Evolutionary conservation across 2,797 vertebrate genomes (phyloP).

Genomic region (Potorous gilbertii): DNA sequence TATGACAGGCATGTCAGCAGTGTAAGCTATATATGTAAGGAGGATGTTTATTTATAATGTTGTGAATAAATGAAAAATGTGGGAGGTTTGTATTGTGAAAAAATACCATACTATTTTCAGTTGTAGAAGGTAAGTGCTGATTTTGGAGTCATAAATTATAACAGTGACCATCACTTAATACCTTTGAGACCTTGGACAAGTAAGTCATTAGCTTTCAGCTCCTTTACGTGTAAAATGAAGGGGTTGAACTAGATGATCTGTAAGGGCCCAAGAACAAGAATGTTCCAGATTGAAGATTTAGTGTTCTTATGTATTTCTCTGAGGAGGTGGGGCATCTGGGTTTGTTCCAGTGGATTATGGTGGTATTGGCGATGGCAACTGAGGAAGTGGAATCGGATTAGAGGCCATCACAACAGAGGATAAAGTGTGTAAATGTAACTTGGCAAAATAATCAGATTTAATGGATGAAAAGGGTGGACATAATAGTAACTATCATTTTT

Average conservation of each 20-base stretch:
- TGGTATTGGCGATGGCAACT: not conserved
- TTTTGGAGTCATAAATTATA: not conserved
- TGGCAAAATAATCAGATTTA: not conserved
- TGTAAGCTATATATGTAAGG: not conserved
- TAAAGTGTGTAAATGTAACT: not conserved
- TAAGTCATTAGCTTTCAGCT: not conserved
- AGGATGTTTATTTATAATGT: not conserved
- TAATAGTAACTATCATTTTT: conserved; percentile 16
- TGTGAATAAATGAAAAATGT: not conserved
- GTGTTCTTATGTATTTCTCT: not conserved
- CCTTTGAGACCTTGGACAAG: not conserved
- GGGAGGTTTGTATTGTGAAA: not conserved
- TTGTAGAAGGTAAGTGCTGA: not conserved
- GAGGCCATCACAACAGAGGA: not conserved
- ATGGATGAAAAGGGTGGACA: not conserved
- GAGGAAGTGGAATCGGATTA: not conserved
- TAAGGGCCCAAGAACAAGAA: too few relatives aligned
- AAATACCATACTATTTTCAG: not conserved
- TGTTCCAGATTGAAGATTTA: not conserved
- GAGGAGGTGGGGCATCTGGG: not conserved
- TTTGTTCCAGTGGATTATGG: not conserved
- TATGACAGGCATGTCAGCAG: not conserved
- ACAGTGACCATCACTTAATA: not conserved
- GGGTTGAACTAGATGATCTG: not conserved
- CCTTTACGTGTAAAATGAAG: not conserved